These are phyloP conservation scores for Epiblema foenella DNA, from an alignment of 2,888 invertebrate species.

Conservation along the genomic window DNA sequence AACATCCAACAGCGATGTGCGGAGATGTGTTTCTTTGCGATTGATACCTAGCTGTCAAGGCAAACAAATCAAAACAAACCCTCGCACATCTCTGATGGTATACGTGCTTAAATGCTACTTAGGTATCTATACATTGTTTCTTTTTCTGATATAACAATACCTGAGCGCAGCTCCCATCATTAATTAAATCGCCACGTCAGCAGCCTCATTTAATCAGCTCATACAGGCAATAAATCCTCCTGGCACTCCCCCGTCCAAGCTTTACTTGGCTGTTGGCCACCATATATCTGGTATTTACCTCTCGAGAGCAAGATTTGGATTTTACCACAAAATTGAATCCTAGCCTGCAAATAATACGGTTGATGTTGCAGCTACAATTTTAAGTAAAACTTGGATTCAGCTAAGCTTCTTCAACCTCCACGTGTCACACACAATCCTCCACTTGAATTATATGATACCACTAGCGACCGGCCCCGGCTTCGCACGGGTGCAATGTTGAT, in stretches of 20 bases:
- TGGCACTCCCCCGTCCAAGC: constrained; percentile 16
- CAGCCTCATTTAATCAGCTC: background rate
- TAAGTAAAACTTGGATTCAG: background rate
- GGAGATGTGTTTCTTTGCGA: too few relatives aligned
- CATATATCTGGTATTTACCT: background rate
- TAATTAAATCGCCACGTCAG: background rate
- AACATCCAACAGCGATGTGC: too few relatives aligned
- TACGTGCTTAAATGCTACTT: background rate
- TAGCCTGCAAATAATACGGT: background rate
- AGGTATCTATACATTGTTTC: background rate
- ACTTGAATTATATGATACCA: background rate
- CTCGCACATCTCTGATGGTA: too few relatives aligned
- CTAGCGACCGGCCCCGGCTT: too few relatives aligned
- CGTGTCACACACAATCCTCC: background rate
- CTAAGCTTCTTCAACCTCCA: background rate
- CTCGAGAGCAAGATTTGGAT: background rate
- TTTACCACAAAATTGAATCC: background rate
- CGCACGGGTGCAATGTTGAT: too few relatives aligned
- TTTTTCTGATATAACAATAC: background rate
- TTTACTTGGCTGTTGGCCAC: constrained; percentile 26
- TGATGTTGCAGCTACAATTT: background rate
- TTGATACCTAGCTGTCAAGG: too few relatives aligned
- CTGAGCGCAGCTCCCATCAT: background rate
- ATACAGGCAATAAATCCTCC: constrained; percentile 1
- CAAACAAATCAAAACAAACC: too few relatives aligned